Evolutionary conservation across 2,113 vertebrate species (phyloP).

Genomic region (Taxidea taxus): DNA sequence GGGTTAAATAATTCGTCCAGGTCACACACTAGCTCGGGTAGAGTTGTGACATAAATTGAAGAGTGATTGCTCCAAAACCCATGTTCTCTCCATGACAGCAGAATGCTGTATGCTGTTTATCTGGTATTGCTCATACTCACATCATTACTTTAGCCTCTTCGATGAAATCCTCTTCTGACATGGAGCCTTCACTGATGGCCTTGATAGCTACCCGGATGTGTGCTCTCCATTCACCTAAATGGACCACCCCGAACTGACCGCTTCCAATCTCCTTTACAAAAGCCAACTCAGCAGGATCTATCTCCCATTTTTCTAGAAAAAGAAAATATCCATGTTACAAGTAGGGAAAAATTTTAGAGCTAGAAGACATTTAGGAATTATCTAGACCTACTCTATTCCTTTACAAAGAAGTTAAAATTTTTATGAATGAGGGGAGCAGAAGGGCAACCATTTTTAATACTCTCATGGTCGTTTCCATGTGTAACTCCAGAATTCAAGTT

Average conservation of each 20-base stretch:
- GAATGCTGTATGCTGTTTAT: no score
- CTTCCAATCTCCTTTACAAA: slow-evolving; percentile 82
- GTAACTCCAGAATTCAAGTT: background rate
- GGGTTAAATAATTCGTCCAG: background rate
- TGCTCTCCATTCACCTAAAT: slow-evolving; percentile 81
- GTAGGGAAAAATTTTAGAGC: background rate
- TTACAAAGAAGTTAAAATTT: background rate
- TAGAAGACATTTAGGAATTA: background rate
- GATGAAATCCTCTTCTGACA: slow-evolving; percentile 89
- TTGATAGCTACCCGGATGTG: slow-evolving; percentile 83
- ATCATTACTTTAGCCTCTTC: slow-evolving; percentile 90
- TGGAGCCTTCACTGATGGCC: slow-evolving; percentile 82
- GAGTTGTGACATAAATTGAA: background rate
- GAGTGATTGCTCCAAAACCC: background rate
- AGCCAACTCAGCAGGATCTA: slow-evolving; percentile 80
- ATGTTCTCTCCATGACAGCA: background rate
- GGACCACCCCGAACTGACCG: slow-evolving; percentile 85
- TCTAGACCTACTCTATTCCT: background rate
- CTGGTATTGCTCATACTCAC: slow-evolving; percentile 73
- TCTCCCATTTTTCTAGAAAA: slow-evolving; percentile 84
- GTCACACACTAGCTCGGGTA: background rate
- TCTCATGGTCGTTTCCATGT: background rate
- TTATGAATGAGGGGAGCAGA: background rate
- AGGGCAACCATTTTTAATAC: background rate
- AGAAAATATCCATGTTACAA: slow-evolving; percentile 20